phyloP scores from a whole-genome alignment of 92 coral and sea anemone genomes.

The Pocillopora meandrina region DNA sequence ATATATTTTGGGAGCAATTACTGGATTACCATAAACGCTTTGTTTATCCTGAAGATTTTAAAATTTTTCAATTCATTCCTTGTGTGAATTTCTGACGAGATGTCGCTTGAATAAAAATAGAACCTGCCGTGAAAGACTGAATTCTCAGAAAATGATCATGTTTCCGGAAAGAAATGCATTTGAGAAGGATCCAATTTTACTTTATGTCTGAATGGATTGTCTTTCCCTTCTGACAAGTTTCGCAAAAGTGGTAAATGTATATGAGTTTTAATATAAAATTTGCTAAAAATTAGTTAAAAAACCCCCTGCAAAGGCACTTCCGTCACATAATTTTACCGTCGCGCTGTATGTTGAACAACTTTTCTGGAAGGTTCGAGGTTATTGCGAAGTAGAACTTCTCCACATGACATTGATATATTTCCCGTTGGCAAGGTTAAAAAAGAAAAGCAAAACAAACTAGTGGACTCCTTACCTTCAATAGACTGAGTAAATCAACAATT shows the following conservation, averaged over 20 bases:
- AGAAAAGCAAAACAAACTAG: neutral
- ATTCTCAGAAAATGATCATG: no score
- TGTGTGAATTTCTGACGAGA: neutral
- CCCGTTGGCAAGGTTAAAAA: neutral
- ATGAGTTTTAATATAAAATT: neutral
- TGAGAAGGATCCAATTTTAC: neutral
- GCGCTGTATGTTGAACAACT: no score
- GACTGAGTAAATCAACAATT: conserved; percentile 1
- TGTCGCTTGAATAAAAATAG: neutral
- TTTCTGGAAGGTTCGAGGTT: neutral
- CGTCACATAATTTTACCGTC: neutral
- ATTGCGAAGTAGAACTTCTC: neutral
- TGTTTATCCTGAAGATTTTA: no score
- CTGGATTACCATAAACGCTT: no score
- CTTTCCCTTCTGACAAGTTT: neutral
- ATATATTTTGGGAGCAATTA: no score
- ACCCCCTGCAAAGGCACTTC: neutral
- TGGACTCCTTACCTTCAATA: conserved; percentile 2
- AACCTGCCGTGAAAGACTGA: neutral
- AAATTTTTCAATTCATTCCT: neutral
- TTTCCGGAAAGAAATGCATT: neutral
- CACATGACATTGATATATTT: neutral
- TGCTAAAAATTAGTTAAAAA: neutral
- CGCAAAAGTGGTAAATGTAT: neutral
- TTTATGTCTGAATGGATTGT: neutral